These are phyloP conservation scores for Myrmecophaga tridactyla DNA, from an alignment of 2,113 vertebrate genomes.

Conservation along the genomic window DNA sequence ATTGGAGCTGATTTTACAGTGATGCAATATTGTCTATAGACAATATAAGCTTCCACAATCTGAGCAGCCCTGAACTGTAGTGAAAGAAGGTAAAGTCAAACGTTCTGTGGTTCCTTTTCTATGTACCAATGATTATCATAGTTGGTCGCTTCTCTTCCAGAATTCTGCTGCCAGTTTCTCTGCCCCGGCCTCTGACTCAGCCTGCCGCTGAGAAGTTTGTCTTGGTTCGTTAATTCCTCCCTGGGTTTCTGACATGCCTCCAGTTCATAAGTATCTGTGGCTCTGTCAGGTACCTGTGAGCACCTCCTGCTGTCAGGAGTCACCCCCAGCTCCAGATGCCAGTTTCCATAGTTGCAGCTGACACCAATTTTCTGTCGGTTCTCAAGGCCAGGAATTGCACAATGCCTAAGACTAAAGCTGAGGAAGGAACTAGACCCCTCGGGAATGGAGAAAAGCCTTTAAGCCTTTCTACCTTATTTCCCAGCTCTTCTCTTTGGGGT, in stretches of 20 bases:
- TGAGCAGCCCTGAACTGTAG: background rate
- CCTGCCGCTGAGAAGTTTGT: background rate
- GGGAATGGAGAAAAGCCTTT: background rate
- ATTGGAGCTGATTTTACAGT: background rate
- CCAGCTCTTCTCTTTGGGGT: background rate
- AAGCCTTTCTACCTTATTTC: constrained; percentile 19
- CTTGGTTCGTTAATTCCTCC: constrained; percentile 48
- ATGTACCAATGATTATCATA: constrained; percentile 4
- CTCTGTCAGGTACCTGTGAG: background rate
- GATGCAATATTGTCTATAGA: background rate
- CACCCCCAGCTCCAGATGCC: background rate
- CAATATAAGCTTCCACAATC: background rate
- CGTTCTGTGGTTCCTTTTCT: background rate
- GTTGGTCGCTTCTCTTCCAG: background rate
- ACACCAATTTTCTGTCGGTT: background rate
- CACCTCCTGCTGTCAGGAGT: background rate
- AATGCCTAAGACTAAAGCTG: background rate
- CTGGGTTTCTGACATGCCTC: constrained; percentile 28
- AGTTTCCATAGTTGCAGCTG: background rate
- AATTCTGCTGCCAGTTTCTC: background rate
- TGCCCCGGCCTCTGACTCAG: constrained; percentile 3
- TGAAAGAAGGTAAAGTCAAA: background rate
- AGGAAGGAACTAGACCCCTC: background rate
- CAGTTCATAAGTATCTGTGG: constrained; percentile 8
- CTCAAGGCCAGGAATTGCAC: background rate